phyloP scores from a whole-genome alignment of 1,140 invertebrate species.

The Drosophila lowei region DNA sequence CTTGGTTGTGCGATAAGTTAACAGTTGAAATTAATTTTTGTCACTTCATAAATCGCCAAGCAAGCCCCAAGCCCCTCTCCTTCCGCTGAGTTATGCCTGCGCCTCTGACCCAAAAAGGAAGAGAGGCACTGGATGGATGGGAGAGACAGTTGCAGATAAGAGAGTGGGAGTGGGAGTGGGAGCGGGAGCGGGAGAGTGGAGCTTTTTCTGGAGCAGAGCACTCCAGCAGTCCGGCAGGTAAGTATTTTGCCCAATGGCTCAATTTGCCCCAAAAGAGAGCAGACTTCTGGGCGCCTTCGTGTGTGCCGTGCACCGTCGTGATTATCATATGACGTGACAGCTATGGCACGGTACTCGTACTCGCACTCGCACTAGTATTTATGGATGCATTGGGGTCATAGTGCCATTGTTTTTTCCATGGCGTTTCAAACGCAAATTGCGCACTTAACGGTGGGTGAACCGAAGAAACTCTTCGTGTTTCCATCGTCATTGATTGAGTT shows the following conservation, averaged over 20 bases:
- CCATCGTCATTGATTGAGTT: conserved; percentile 46
- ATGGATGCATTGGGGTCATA: conserved; percentile 82
- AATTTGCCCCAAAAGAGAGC: conserved; percentile 46
- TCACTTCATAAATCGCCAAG: conserved; percentile 78
- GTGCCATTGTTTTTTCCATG: conserved; percentile 42
- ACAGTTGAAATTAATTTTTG: conserved; percentile 83
- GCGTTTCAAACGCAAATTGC: conserved; percentile 69
- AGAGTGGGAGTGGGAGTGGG: neutral
- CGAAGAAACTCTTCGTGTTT: conserved; percentile 36
- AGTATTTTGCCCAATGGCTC: conserved; percentile 59
- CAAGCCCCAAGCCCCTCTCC: conserved; percentile 28
- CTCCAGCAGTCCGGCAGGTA: too few relatives aligned
- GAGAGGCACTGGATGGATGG: neutral
- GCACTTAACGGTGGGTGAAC: conserved; percentile 30
- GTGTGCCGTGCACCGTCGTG: conserved; percentile 22
- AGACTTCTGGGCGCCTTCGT: neutral
- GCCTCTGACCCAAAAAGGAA: conserved; percentile 45
- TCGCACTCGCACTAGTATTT: conserved; percentile 58
- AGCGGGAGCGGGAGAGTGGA: neutral
- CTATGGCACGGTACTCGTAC: neutral
- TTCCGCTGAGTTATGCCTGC: conserved; percentile 15
- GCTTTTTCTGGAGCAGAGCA: neutral
- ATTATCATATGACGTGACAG: conserved; percentile 83
- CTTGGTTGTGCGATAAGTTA: conserved; percentile 68
- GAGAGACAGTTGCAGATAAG: too few relatives aligned